These are phyloP conservation scores for Dipus sagitta DNA, from an alignment of 2,797 vertebrate species.

Conservation along the genomic window DNA sequence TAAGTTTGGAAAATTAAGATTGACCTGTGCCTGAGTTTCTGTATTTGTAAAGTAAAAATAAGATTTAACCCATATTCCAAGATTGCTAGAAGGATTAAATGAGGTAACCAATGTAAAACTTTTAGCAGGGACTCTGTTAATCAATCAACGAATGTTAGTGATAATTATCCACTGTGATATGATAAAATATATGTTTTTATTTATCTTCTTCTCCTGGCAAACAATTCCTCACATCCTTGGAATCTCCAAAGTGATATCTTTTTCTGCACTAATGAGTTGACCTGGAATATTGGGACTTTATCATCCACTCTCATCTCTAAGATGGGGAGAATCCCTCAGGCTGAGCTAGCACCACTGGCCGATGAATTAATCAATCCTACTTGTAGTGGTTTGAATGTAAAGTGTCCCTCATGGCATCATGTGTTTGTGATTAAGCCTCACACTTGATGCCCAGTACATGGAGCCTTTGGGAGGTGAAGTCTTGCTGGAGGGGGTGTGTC, in stretches of 20 bases:
- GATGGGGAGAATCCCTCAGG: neutral
- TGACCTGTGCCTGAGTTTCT: neutral
- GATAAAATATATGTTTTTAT: neutral
- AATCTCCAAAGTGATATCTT: neutral
- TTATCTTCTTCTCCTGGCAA: neutral
- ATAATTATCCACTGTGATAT: neutral
- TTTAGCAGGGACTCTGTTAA: neutral
- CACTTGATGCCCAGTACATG: no score
- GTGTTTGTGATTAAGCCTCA: no score
- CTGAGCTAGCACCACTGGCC: neutral
- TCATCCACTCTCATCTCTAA: neutral
- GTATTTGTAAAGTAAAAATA: neutral
- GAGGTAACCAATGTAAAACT: neutral
- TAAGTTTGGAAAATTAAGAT: constrained; percentile 30
- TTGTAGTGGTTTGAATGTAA: no score
- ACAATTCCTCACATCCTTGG: neutral
- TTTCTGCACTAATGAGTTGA: neutral
- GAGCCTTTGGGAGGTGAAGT: no score
- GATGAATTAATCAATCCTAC: neutral
- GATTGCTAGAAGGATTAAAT: neutral
- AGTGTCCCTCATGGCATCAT: no score
- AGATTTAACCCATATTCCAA: neutral
- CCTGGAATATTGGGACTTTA: neutral
- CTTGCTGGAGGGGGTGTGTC: no score
- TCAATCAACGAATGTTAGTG: neutral